Base-by-base conservation (phyloP, 1,140 invertebrate genomes). In the Musca vetustissima region DNA sequence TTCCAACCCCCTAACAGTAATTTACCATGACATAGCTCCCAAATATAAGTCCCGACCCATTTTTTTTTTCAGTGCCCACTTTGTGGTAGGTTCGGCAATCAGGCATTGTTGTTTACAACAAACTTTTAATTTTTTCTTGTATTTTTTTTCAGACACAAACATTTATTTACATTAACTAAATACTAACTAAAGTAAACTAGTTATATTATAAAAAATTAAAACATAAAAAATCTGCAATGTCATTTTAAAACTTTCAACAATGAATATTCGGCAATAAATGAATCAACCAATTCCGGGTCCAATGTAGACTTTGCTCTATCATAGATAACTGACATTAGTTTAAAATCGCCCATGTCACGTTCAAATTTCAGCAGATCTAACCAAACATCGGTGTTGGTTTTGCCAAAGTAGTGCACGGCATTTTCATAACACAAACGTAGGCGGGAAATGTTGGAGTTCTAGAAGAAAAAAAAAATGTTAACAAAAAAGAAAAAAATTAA, bases 341-440 rank as follows among this genome's bases (percentile, higher is more conserved):
- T 78, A 0, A 64, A 66, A n/a, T 81, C 75, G 21, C 79, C 79
- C 50, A 74, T 67, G 50, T 78, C 77, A 25, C 79, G 73, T 67
- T 81, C 79, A 28, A 81, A 81, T n/a, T 71, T 65, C 3, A 81
- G 72, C 49, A 75, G 79, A 28, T 81, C 76, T 8, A 81, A 65
- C 79, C 79, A 81, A 36, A 81, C 72, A 2, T 71, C 72, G 1
- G 77, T 74, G 4, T 76, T 73, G 0, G 67, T 70, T 52, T 78
- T 78, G 24, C 79, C 79, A 69, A 81, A 81, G 17, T 76, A 75
- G 9, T 69, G 65, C 4, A 72, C 68, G 71, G 76, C 76, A 14
- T 77, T 75, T 67, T 81, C 79, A 32, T 76, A 77, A 48, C 77
- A 81, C 67, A 74, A 72, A 15, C 79, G 74, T 70, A 73, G 73